Base-by-base conservation (phyloP, 1,140 invertebrate genomes). In the Tribolium castaneum region DNA sequence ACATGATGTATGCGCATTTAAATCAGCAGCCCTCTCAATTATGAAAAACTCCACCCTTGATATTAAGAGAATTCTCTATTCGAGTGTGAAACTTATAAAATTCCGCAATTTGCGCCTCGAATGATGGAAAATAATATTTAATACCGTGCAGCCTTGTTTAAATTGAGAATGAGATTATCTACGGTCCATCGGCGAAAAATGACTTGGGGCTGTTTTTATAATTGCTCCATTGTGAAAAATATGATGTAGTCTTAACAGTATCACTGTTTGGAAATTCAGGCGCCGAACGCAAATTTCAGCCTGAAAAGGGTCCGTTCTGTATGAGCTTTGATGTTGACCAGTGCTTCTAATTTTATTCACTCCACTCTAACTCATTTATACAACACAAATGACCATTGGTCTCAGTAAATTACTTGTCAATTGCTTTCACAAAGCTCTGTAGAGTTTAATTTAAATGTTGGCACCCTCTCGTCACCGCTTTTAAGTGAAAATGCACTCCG, bases 301-400 rank as follows among this genome's bases (percentile, higher is more conserved):
- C 19, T 45, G 54, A 78, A 80, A 77, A 70, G 80, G 77, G 59
- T 78, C 45, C 66, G 72, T 81, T 78, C 62, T 77, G 75, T 78
- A 51, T 56, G 73, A 70, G 78, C 84, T 86, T 86, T 85, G 84
- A 85, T 85, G 82, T 84, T 80, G 82, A 72, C 82, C 84, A 85
- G 78, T 84, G 85, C 79, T 81, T 83, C 84, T 86, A 86, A 86
- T 86, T 86, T 86, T 84, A 85, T 85, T 84, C 85, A 80, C 81
- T 81, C 83, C 78, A 75, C 80, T 84, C 81, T 86, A 86, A 86
- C 84, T 86, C 85, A 86, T 86, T 86, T 86, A 86, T 82, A 81
- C 83, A 80, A 82, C 85, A 86, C 85, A 86, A 85, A 86, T 86
- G 85, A 85, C 85, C 85, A 85, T 84, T 86, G 85, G 85, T 84